Base-by-base conservation (phyloP, 2,888 invertebrate species). In the Conomelus anceps region DNA sequence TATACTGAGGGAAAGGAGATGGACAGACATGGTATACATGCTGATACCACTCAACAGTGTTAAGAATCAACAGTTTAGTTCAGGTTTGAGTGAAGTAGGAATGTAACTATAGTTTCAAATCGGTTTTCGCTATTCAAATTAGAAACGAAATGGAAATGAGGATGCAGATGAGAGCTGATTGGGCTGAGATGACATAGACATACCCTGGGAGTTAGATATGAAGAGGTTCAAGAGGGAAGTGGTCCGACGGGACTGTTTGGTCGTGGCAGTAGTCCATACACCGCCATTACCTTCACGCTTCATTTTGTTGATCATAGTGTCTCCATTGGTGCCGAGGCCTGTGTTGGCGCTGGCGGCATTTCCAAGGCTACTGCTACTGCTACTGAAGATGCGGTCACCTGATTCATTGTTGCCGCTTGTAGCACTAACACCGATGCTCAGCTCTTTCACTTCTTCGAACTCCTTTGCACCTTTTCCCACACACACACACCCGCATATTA, bases 191-290 rank as follows among this genome's bases (percentile, higher is more conserved):
- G 20, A 85, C 90, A 89, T 90, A 90, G 90, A 91, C 92, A 91
- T 98, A 96, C 97, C 98, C 96, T 97, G 98, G 95, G 98, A 97
- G 95, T 97, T 98, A 94, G 98, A 97, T 95, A 98, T 97, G 95
- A 98, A 98, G 95, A 98, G 96, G 96, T 98, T 98, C 94, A 98
- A 96, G 94, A 98, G 96, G 94, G 98, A 98, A 94, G 98, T 98
- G 94, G 98, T 97, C 95, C 98, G 96, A 94, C 98, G 97, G 94
- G 97, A 97, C 93, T 97, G 96, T 95, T 97, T 97, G 94, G 95
- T 90, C 63, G 90, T 90, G 89, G 91, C 90, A 90, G 91, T 91
- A 90, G 91, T 91, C 91, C 91, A 91, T 90, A 93, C 92, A 91
- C 93, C 93, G 93, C 91, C 91, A 94, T 94, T 95, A 94, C 95